These are phyloP conservation scores for Limnephilus auricula DNA, from an alignment of 2,888 invertebrate species.

Conservation along the genomic window DNA sequence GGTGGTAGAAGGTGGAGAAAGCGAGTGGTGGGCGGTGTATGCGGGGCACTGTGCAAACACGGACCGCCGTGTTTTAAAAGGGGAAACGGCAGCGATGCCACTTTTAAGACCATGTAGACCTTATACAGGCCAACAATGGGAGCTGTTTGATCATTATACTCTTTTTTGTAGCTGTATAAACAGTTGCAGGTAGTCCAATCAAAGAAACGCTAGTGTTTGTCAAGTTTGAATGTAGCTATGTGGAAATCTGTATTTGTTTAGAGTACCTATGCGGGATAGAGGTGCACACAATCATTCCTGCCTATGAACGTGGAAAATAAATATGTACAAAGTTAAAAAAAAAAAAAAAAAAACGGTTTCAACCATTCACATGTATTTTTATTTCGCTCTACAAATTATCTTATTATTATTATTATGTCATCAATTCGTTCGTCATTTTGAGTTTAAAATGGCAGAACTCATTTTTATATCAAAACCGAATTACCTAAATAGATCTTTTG, in stretches of 20 bases:
- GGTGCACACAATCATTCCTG: neutral
- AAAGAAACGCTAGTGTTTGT: slow-evolving; percentile 16
- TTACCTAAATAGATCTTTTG: too few relatives aligned
- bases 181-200: slow-evolving; percentile 23
- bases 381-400: too few relatives aligned
- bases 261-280: neutral
- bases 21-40: neutral
- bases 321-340: neutral
- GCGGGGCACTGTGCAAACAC: slow-evolving; percentile 30
- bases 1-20: too few relatives aligned
- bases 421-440: neutral
- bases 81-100: slow-evolving; percentile 9
- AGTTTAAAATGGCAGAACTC: neutral
- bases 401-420: too few relatives aligned
- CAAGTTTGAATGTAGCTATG: neutral
- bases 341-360: too few relatives aligned
- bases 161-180: slow-evolving; percentile 7
- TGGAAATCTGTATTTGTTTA: neutral
- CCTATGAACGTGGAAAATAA: neutral
- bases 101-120: neutral
- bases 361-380: neutral
- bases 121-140: slow-evolving; percentile 10
- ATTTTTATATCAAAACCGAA: too few relatives aligned
- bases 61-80: slow-evolving; percentile 13
- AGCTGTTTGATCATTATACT: slow-evolving; percentile 21